Evolutionary conservation across 2,113 vertebrate genomes (phyloP).

Genomic region (Fregata magnificens): DNA sequence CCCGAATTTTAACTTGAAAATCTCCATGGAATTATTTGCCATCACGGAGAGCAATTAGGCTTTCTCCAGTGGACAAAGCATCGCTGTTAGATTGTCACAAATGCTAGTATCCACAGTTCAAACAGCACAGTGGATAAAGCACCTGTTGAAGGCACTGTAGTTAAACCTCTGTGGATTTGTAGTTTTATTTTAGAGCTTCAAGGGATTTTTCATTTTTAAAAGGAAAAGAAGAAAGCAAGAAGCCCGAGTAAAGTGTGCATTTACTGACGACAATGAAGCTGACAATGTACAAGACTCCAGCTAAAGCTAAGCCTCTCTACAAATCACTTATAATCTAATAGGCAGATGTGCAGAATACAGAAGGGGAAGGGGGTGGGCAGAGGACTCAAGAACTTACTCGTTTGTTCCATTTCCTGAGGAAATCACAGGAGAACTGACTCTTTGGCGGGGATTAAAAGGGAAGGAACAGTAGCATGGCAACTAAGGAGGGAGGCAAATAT

Average conservation of each 20-base stretch:
- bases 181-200: conserved; percentile 45
- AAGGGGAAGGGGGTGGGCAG: neutral
- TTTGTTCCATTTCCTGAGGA: conserved; percentile 54
- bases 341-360: conserved; percentile 4
- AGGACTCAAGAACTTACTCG: neutral
- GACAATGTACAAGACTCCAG: neutral
- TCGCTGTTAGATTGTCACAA: neutral
- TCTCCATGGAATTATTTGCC: conserved; percentile 47
- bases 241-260: neutral
- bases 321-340: conserved; percentile 39
- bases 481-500: neutral
- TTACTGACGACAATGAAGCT: conserved; percentile 28
- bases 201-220: conserved; percentile 47
- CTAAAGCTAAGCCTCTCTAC: conserved; percentile 28
- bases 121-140: conserved; percentile 21
- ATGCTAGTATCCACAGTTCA: neutral
- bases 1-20: conserved; percentile 53
- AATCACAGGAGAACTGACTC: conserved; percentile 5
- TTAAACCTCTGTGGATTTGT: conserved; percentile 33
- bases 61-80: conserved; percentile 60
- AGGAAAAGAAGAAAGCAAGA: conserved; percentile 46
- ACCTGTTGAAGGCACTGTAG: neutral
- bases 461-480: neutral
- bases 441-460: neutral
- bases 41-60: conserved; percentile 55